phyloP scores from a whole-genome alignment of 30 jellyfish, hydroid and myxozoan species.

The Hydractinia echinata region DNA sequence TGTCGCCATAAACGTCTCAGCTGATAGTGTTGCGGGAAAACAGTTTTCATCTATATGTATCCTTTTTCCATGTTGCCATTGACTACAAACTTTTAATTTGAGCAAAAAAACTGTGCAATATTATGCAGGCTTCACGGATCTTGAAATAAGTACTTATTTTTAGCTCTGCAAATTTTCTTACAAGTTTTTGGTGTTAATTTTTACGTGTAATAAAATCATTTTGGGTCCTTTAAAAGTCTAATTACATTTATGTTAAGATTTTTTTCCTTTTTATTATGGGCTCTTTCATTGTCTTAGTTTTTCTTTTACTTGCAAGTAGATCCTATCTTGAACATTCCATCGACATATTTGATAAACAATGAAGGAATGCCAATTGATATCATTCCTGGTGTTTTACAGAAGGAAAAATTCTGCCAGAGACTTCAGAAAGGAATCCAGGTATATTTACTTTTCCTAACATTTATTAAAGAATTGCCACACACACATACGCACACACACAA shows the following conservation, averaged over 20 bases:
- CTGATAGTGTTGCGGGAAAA: conserved; percentile 34
- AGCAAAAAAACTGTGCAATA: too few relatives aligned
- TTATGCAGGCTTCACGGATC: too few relatives aligned
- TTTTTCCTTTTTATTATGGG: too few relatives aligned
- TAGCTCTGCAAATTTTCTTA: too few relatives aligned
- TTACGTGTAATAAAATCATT: too few relatives aligned
- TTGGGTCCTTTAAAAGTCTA: too few relatives aligned
- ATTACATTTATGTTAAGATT: too few relatives aligned
- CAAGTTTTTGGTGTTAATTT: too few relatives aligned
- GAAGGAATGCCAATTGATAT: conserved; percentile 84
- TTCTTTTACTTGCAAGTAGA: conserved; percentile 27
- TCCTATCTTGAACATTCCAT: conserved; percentile 70
- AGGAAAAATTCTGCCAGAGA: conserved; percentile 31
- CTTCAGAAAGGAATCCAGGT: conserved; percentile 38
- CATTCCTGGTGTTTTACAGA: conserved; percentile 54
- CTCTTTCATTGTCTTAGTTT: neutral
- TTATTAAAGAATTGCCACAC: too few relatives aligned
- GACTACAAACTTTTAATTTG: neutral
- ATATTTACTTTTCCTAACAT: neutral
- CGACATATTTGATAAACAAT: conserved; percentile 65
- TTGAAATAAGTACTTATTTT: too few relatives aligned
- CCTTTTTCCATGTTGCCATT: conserved; percentile 17
- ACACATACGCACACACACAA: too few relatives aligned
- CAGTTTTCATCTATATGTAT: conserved; percentile 52
- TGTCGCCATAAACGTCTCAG: conserved; percentile 49